phyloP scores from a whole-genome alignment of 1,140 invertebrate genomes.

The Linepithema humile region DNA sequence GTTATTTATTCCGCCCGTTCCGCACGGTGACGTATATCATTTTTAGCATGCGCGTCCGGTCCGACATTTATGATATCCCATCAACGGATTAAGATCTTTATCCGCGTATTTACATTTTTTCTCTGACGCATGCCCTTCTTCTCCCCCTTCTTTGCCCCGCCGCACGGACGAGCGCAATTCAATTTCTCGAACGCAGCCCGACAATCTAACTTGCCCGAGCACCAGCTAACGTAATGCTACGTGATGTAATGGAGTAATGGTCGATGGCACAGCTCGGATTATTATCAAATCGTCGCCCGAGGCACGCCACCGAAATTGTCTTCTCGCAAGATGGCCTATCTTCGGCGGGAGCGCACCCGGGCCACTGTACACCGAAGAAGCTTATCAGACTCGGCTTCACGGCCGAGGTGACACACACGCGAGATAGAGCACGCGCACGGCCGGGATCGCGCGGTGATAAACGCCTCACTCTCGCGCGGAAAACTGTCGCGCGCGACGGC shows the following conservation, averaged over 20 bases:
- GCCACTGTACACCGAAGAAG: slow-evolving; percentile 56
- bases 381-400: slow-evolving; percentile 57
- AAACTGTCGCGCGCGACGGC: slow-evolving; percentile 20
- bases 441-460: not conserved
- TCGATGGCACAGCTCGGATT: slow-evolving; percentile 40
- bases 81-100: slow-evolving; percentile 48
- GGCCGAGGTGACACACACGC: slow-evolving; percentile 12
- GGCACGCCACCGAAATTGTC: slow-evolving; percentile 56
- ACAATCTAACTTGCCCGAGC: slow-evolving; percentile 32
- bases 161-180: slow-evolving; percentile 1
- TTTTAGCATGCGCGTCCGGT: slow-evolving; percentile 33
- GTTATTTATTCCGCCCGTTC: slow-evolving; percentile 22
- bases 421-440: not conserved
- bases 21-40: slow-evolving; percentile 33
- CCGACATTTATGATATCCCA: slow-evolving; percentile 55
- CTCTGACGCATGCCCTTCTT: not conserved
- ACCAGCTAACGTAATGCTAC: slow-evolving; percentile 35
- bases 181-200: slow-evolving; percentile 48
- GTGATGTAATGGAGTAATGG: slow-evolving; percentile 54
- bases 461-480: not conserved
- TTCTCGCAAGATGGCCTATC: slow-evolving; percentile 56
- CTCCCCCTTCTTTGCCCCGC: not conserved
- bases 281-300: slow-evolving; percentile 54
- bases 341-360: not conserved
- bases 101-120: slow-evolving; percentile 42